Evolutionary conservation across 2,113 vertebrate species (phyloP), one percentile per base, ranked within the genome.

Genomic region (Platysteira castanea): DNA sequence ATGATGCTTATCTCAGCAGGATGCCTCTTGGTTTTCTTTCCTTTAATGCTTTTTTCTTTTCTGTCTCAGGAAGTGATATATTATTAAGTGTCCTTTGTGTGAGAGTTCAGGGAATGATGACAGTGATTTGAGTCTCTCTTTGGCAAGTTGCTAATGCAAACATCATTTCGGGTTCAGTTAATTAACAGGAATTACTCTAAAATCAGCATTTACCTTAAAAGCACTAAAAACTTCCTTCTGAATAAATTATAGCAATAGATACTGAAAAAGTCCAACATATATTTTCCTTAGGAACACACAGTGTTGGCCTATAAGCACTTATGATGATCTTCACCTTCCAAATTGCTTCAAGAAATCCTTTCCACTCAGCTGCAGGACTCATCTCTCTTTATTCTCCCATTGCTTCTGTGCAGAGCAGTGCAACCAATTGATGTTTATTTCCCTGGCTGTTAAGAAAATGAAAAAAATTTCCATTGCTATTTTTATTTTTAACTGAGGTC

Each of bases 141-240:
- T 81, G 46, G 7, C 53, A 56, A 15, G 37, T 31, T 85, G 73
- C 65, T 89, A 84, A 82, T 65, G 76, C 57, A 90, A 93, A 65
- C 24, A 33, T 57, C 44, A 24, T 44, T 92, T 89, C 0, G 0
- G 35, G 21, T 68, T 92, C 1, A 1, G 16, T 67, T 92, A 76
- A 90, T 95, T 46, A 75, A 75, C 68, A 47, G 16, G 81, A 82
- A 87, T 84, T 81, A 68, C 61, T 93, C 44, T 68, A 89, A 76
- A 77, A 81, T 84, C 33, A 68, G 22, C n/a, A 54, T 75, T 92
- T 95, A 76, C 70, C 42, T 94, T 76, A 86, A 87, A 87, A 96
- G 85, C 84, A 67, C 42, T 59, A 56, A 92, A 63, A 84, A 20
- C 14, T 47, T 83, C 33, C 33, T 74, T 93, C 65, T 81, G 63